A percentile compares a stretch with the other conserved stretches of the same genome.
Evolutionary conservation across 53 echinoderm and acorn worm genomes (phyloP).

Genomic region (Luidia sarsii): DNA sequence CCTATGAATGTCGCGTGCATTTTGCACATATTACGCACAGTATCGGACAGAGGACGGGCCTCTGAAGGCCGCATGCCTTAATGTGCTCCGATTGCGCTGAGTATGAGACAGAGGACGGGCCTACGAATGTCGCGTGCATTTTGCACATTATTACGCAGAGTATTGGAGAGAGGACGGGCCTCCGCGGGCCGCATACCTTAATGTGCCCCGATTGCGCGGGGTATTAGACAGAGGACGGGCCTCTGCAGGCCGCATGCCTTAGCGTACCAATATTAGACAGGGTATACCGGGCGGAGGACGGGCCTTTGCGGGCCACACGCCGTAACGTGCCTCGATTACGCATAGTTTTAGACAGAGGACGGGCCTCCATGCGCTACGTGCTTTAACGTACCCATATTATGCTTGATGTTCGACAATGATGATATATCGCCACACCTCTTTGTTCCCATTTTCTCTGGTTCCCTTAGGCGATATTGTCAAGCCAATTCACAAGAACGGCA

Average conservation of each 20-base stretch:
- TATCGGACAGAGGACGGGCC: conserved; percentile 13
- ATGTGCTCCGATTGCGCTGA: background rate
- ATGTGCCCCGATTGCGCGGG: background rate
- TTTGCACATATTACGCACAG: background rate
- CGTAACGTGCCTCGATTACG: background rate
- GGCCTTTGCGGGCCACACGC: background rate
- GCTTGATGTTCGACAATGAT: no score
- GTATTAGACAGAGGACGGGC: background rate
- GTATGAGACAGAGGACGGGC: background rate
- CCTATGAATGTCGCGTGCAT: background rate
- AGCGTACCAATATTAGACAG: background rate
- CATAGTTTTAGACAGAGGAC: background rate
- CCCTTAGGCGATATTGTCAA: no score
- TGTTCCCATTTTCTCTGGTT: no score
- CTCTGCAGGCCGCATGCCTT: background rate
- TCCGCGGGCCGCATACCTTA: background rate
- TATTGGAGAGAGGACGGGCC: background rate
- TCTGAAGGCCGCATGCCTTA: no score
- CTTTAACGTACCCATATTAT: no score
- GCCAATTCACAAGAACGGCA: no score
- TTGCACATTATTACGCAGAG: background rate
- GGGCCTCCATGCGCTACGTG: background rate
- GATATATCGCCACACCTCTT: no score
- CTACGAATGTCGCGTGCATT: background rate
- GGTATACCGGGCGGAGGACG: background rate